Percentiles rank a stretch among this genome's conserved stretches.
Conservation (phyloP, 2,797 vertebrate species). For the Lagodon rhomboides region DNA sequence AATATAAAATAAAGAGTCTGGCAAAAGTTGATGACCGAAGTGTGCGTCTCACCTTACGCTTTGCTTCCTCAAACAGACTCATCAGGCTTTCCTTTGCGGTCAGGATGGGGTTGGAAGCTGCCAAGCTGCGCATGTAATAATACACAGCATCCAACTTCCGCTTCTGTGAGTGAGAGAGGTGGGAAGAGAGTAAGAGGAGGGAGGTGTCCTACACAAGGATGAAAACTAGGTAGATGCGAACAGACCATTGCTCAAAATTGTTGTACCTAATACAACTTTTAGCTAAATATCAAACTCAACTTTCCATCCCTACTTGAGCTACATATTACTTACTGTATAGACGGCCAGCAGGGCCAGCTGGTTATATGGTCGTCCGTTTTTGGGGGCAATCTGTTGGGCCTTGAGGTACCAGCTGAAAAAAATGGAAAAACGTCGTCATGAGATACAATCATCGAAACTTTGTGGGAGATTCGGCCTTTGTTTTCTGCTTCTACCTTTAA, state of each 20-base stretch:
- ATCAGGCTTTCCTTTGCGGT: conserved; percentile 99
- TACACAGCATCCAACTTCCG: conserved; percentile 99
- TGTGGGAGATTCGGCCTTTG: background rate
- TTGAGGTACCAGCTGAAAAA: conserved; percentile 96
- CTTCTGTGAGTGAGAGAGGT: conserved; percentile 84
- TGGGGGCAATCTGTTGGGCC: conserved; percentile 98
- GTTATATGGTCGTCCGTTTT: conserved; percentile 99
- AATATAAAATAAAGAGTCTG: background rate
- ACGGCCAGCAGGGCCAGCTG: conserved; percentile 96
- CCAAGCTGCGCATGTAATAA: conserved; percentile 99
- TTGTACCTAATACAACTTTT: background rate
- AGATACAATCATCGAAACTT: background rate
- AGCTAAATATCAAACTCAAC: background rate
- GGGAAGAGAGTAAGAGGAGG: conserved; percentile 3
- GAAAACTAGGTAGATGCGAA: background rate
- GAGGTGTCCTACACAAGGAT: background rate
- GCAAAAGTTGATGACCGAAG: background rate
- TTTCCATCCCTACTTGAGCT: background rate
- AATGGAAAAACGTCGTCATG: background rate
- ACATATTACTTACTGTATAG: conserved; percentile 91
- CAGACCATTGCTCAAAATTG: conserved; percentile 1
- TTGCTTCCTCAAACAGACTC: conserved; percentile 98
- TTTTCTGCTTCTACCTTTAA: background rate
- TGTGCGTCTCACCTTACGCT: conserved; percentile 91
- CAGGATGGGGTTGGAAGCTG: conserved; percentile 98